Base-by-base conservation (phyloP, 1,140 invertebrate genomes). In the Limonius californicus region DNA sequence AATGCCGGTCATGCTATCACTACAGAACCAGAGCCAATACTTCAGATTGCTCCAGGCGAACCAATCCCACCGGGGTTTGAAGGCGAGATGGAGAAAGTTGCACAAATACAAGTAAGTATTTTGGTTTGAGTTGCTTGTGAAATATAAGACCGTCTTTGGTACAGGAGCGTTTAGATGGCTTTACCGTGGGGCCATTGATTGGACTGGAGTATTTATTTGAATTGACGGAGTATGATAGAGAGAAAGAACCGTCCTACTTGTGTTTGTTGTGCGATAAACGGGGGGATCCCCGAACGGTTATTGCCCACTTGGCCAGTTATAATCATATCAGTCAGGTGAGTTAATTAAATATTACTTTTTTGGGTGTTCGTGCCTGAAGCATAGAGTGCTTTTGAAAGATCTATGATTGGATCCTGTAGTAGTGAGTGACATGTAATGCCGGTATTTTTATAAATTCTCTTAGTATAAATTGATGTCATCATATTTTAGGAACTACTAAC, bases 261-360 rank as follows among this genome's bases (percentile, higher is more conserved):
- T 92, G 89, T 75, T 81, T 88, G 61, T 78, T 91, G 42, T 92
- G 89, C 76, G 82, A 85, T 67, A 90, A 90, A 72, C 84, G 85
- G 68, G 88, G 88, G 19, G 87, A 89, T 75, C 85, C 85, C 27
- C 80, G 88, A 21, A 89, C 85, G 14, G 87, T 90, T 59, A 84
- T 90, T 76, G 84, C 84, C 50, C 89, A 91, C 72, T 81, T 90
- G 68, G 85, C 84, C 1, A 89, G 87, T 69, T 86, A 85, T 69
- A 85, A 85, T 70, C 89, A 91, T 69, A 69, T 75, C 57, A 63
- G 67, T 27, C 70, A 69, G 58, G 74, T 75, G 67, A 59, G 9
- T 27, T 27, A 27, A n/a, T n/a, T n/a, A n/a, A n/a, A n/a, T n/a
- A n/a, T n/a, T n/a, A n/a, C n/a, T n/a, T n/a, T n/a, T n/a, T n/a